Evolutionary conservation across 2,888 invertebrate genomes (phyloP), one percentile per base, ranked within the genome.

Genomic region (Scrobipalpa atriplicella): DNA sequence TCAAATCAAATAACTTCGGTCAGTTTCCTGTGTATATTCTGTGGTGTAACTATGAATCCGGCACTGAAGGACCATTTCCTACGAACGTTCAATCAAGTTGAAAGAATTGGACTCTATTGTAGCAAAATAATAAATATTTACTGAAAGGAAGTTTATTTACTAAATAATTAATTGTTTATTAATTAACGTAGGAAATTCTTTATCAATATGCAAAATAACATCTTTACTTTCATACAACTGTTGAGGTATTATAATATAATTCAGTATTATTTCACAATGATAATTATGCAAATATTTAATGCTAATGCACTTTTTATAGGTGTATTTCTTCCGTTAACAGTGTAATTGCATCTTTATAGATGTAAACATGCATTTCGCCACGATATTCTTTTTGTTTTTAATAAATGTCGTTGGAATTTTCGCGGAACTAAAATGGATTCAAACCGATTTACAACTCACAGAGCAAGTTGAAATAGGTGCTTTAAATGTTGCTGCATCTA

Each of bases 221-320:
- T 47, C 5, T 16, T 10, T 5, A 3, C 43, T 13, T 13, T 43
- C 13, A 13, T 13, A 13, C 13, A 13, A 3, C 13, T 43, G 2
- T 29, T 13, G 2, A 43, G 2, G 10, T 43, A 43, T 43, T 43
- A 13, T 13, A 43, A 13, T 43, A n/a, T n/a, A 47, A 29, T 47
- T 16, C 10, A 47, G 5, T 47, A 16, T 47, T 47, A 8, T 47
- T 47, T 47, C n/a, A 39, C 39, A 39, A 11, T 11, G 39, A 47
- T 47, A 47, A 47, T 47, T 3, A 16, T 47, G 60, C 67, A 52
- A 51, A 58, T 67, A 29, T 66, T 67, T 16, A 67, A 67, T 71
- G 71, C 69, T 70, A 73, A 66, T 70, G 67, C 69, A 69, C 68
- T 67, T 69, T 71, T 68, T 72, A 58, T 72, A 62, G 47, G 47